Conservation (phyloP, 1,140 invertebrate species). For the Orchesella cincta region DNA sequence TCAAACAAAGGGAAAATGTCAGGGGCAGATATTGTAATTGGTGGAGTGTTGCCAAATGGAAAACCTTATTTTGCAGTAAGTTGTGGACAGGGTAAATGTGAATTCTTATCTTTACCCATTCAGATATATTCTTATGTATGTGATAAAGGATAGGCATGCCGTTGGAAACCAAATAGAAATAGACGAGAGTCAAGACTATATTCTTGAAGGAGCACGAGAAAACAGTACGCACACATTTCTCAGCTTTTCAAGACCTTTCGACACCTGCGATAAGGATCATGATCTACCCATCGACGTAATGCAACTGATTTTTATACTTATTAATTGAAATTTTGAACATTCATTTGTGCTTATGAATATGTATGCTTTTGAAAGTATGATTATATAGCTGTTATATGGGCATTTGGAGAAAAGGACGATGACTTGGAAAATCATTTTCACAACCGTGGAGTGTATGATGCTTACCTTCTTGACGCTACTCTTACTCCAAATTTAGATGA, state of each 20-base stretch:
- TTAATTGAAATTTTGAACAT: background rate
- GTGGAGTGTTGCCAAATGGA: conserved; percentile 7
- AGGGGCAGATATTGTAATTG: conserved; percentile 11
- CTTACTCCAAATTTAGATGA: background rate
- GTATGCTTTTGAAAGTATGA: background rate
- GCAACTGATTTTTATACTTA: background rate
- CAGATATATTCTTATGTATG: background rate
- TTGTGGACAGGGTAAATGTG: background rate
- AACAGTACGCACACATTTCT: conserved; percentile 73
- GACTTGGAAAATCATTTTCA: conserved; percentile 25
- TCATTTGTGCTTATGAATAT: background rate
- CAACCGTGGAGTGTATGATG: conserved; percentile 13
- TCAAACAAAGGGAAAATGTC: conserved; percentile 3
- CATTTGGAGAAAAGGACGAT: conserved; percentile 12
- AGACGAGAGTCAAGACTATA: conserved; percentile 70
- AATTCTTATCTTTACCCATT: background rate
- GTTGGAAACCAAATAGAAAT: conserved; percentile 63
- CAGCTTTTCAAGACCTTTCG: conserved; percentile 66
- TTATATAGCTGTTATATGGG: background rate
- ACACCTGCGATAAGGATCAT: conserved; percentile 64
- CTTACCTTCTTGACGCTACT: conserved; percentile 7
- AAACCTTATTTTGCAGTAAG: background rate
- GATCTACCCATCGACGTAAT: conserved; percentile 10
- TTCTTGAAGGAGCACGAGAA: conserved; percentile 68
- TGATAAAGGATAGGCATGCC: conserved; percentile 65